These are phyloP conservation scores for Sebastes aleutianus DNA, from an alignment of 2,797 vertebrate genomes.

Conservation along the genomic window DNA sequence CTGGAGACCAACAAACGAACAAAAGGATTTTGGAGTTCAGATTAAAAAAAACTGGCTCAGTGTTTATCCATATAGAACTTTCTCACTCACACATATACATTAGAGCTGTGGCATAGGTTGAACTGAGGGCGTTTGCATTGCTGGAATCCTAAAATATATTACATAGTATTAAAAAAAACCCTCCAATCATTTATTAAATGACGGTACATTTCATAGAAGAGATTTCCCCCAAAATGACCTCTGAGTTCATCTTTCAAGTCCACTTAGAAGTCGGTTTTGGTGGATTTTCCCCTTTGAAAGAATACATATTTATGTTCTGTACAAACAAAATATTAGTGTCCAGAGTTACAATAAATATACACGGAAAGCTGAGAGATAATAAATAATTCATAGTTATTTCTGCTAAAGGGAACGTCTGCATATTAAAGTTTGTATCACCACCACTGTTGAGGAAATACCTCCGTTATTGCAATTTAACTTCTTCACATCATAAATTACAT, in stretches of 20 bases:
- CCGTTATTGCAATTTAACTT: neutral
- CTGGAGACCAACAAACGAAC: neutral
- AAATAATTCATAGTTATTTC: conserved; percentile 78
- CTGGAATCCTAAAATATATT: conserved; percentile 36
- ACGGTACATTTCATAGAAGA: conserved; percentile 76
- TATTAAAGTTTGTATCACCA: neutral
- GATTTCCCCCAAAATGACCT: neutral
- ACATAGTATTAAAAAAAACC: neutral
- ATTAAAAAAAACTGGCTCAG: neutral
- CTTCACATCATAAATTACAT: neutral
- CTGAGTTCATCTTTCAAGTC: neutral
- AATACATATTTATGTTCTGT: conserved; percentile 87
- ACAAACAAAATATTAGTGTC: conserved; percentile 88
- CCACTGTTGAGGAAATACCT: neutral
- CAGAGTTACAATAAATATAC: conserved; percentile 90
- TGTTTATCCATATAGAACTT: neutral
- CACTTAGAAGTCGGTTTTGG: neutral
- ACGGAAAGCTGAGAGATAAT: conserved; percentile 78
- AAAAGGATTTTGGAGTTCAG: neutral
- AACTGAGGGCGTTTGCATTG: neutral
- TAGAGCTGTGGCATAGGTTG: neutral
- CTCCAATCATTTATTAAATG: conserved; percentile 56
- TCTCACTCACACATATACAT: neutral
- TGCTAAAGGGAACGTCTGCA: neutral
- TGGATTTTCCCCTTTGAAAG: conserved; percentile 54